These are phyloP conservation scores for Cottus gobio DNA, from an alignment of 2,113 vertebrate genomes.

Conservation along the genomic window DNA sequence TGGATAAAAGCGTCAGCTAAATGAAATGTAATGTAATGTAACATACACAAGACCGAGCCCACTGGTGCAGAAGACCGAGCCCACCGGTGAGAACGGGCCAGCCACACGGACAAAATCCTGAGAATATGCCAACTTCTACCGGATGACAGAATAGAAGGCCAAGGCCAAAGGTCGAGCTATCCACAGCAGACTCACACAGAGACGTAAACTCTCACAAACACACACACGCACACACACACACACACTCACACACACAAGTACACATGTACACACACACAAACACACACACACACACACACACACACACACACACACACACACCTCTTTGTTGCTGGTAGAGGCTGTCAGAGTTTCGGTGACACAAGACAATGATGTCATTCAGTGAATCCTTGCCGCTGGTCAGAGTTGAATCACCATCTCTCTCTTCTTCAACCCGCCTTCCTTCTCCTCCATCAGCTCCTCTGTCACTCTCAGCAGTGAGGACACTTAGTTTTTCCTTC, in stretches of 20 bases:
- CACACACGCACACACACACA: too few relatives aligned
- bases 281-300: neutral
- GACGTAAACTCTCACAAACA: neutral
- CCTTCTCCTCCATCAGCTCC: neutral
- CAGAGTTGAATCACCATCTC: conserved; percentile 62
- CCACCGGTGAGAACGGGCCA: too few relatives aligned
- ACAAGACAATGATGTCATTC: conserved; percentile 88
- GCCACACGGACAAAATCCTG: too few relatives aligned
- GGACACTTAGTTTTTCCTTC: conserved; percentile 72
- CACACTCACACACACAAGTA: too few relatives aligned
- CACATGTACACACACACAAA: neutral
- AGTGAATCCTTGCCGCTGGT: conserved; percentile 85
- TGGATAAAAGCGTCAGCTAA: too few relatives aligned
- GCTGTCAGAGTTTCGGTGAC: conserved; percentile 90
- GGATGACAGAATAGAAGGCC: too few relatives aligned
- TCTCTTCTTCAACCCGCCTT: conserved; percentile 11
- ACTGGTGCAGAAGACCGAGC: too few relatives aligned
- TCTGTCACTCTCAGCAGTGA: conserved; percentile 58
- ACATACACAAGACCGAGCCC: too few relatives aligned
- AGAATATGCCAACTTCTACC: too few relatives aligned
- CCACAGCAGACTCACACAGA: too few relatives aligned
- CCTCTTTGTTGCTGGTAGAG: conserved; percentile 89
- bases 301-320: neutral
- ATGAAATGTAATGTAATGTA: too few relatives aligned
- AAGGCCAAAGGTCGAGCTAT: too few relatives aligned